phyloP scores from a whole-genome alignment of 2,888 invertebrate species.

The Tenthredo mesomela region DNA sequence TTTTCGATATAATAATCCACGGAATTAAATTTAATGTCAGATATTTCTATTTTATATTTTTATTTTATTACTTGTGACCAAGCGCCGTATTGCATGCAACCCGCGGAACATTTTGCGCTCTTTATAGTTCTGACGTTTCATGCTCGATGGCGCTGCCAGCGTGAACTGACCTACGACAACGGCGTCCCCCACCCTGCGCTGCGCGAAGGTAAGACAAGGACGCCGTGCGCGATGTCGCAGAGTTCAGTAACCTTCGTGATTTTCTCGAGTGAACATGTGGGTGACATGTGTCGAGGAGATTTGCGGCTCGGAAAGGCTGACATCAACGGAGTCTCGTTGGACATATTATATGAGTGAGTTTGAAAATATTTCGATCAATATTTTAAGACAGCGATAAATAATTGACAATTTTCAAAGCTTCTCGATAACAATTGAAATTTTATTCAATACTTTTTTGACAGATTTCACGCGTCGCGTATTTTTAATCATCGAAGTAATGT shows the following conservation, averaged over 20 bases:
- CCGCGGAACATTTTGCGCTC: background rate
- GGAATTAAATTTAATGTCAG: background rate
- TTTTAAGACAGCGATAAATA: background rate
- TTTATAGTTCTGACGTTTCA: background rate
- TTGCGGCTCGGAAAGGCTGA: slow-evolving; percentile 91
- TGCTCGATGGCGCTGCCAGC: background rate
- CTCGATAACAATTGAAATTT: background rate
- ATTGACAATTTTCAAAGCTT: slow-evolving; percentile 77
- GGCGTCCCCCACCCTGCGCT: background rate
- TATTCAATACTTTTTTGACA: background rate
- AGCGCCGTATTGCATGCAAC: background rate
- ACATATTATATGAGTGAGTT: slow-evolving; percentile 85
- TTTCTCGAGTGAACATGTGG: slow-evolving; percentile 72
- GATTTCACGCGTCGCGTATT: slow-evolving; percentile 98
- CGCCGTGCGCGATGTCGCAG: too few species aligned
- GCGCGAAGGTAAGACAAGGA: background rate
- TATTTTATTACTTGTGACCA: too few species aligned
- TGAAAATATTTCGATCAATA: too few species aligned
- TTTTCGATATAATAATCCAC: too few species aligned
- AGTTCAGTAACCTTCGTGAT: background rate
- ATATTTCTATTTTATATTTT: background rate
- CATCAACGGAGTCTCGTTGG: slow-evolving; percentile 83
- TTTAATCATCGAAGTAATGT: slow-evolving; percentile 99
- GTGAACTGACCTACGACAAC: background rate
- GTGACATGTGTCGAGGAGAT: too few species aligned